Base-by-base conservation (phyloP, 2,113 vertebrate species). In the Lontra canadensis region DNA sequence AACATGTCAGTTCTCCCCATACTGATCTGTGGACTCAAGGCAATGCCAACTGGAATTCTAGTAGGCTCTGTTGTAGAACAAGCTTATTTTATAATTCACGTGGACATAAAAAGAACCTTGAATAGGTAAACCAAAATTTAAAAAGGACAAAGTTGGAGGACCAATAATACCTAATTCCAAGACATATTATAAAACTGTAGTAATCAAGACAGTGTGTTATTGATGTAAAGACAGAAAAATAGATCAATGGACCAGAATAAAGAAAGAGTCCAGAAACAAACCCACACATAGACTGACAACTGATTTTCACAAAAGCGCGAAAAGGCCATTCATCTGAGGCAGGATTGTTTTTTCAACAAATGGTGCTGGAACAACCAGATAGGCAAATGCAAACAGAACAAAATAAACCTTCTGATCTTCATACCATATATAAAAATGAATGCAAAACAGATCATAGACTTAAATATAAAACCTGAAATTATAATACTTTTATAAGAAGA, bases 61-160 rank as follows among this genome's bases (percentile, higher is more conserved):
- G 13, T 9, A 92, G 18, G 8, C 18, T 87, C 42, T 90, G 9
- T 6, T 73, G 29, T 7, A 86, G 25, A 79, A 83, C 34, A 78
- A 76, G 59, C 34, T 94, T 86, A 79, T 42, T 61, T n/a, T 61
- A 92, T 84, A 95, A 85, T 39, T 89, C 71, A 84, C 39, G n/a
- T 44, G 42, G 79, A 80, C 81, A 84, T 36, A 11, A 7, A 88
- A 96, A 89, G 18, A 34, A 74, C 15, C 61, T 25, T 42, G 42
- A 39, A 29, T 14, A 81, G 36, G 15, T 39, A 81, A 90, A 73
- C 15, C 42, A 84, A 47, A 20, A 93, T 73, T 57, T 29, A 85
- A 79, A 89, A 95, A 84, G 21, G 25, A 90, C 42, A 80, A 95
- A 89, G 25, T 21, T 88, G 14, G 67, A 89, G 42, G 61, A 85